Evolutionary conservation across 2,113 vertebrate species (phyloP), one percentile per base, ranked within the genome.

Genomic region (Bubo scandiacus): DNA sequence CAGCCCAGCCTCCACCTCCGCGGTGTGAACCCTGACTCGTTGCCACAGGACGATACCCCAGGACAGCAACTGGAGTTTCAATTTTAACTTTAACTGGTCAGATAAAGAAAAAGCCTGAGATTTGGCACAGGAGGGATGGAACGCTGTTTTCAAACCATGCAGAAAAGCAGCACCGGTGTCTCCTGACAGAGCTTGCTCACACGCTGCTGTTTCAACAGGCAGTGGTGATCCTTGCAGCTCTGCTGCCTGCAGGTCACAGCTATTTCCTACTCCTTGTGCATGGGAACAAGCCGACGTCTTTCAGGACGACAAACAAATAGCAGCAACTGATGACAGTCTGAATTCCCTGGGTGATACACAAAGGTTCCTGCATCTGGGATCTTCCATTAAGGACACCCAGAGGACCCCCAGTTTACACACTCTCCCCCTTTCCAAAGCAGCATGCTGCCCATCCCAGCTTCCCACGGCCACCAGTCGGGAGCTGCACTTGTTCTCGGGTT

Each of bases 261-360:
- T 9, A 15, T 47, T n/a, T 49, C 42, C 42, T 27, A 57, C 7
- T 47, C 29, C 40, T 22, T 7, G 27, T 5, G 42, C n/a, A 7
- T 1, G 25, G 61, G 51, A 40, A 40, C 3, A 3, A 58, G 22
- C 8, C 5, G 0, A 4, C 6, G 29, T 22, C 49, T 66, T 58
- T 23, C n/a, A 32, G 71, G 61, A 57, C 42, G 34, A 55, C 21
- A 38, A 57, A 40, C 23, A 18, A 66, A 29, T 3, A 11, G 29
- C n/a, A 34, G 29, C 43, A 49, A n/a, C 9, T 40, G 42, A 47
- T 40, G 34, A 57, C 34, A 11, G 42, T 18, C 42, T 14, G 29
- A 40, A 42, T 11, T 40, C 51, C 17, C 15, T 27, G 49, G n/a
- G 61, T 34, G 29, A 40, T 3, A 38, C 9, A 19, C 22, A 27